Percentiles rank a stretch among this genome's conserved stretches.
Evolutionary conservation across 2,888 invertebrate genomes (phyloP).

Genomic region (Sisyra terminalis): DNA sequence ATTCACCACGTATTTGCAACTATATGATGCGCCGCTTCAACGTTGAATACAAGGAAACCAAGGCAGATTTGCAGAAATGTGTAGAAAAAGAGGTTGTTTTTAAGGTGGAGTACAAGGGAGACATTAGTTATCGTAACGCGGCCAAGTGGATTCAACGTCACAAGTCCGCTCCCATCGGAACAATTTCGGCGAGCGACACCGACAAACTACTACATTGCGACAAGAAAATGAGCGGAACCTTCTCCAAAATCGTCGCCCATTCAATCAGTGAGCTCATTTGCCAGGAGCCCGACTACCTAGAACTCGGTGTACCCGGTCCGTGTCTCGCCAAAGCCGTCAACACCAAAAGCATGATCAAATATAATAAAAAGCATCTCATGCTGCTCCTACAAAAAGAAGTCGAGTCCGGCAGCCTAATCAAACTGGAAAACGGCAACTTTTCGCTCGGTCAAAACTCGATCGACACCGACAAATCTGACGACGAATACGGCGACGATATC

Average conservation of each 20-base stretch:
- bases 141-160: constrained; percentile 30
- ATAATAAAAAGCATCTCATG: constrained; percentile 43
- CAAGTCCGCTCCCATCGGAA: not conserved
- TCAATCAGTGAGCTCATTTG: constrained; percentile 55
- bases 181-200: not conserved
- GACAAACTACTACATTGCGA: constrained; percentile 19
- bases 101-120: constrained; percentile 76
- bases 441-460: constrained; percentile 39
- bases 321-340: constrained; percentile 47
- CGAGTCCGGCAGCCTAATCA: constrained; percentile 46
- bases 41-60: constrained; percentile 49
- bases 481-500: constrained; percentile 31
- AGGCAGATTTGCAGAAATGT: constrained; percentile 54
- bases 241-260: constrained; percentile 38
- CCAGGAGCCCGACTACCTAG: constrained; percentile 52
- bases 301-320: constrained; percentile 52
- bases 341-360: constrained; percentile 43
- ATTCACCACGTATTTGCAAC: constrained; percentile 67
- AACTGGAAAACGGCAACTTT: constrained; percentile 49
- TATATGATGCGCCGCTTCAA: constrained; percentile 61
- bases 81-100: constrained; percentile 58
- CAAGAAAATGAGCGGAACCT: constrained; percentile 29
- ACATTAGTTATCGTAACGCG: constrained; percentile 69
- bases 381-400: constrained; percentile 53
- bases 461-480: constrained; percentile 15